Evolutionary conservation across 1,140 invertebrate species (phyloP).

Genomic region (Bombus ignitus): DNA sequence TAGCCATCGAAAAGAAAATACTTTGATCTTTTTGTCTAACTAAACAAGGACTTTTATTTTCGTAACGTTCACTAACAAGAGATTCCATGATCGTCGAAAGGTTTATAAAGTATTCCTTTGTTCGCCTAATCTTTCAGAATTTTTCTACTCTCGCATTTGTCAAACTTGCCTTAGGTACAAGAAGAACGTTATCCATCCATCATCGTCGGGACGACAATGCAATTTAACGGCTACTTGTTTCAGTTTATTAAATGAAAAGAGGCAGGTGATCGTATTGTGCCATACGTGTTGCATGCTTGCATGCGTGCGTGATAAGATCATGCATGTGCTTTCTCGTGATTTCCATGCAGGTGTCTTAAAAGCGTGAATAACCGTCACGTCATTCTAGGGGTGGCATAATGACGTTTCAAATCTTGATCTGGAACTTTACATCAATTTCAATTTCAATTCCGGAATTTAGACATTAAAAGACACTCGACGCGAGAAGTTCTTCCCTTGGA

Average conservation of each 20-base stretch:
- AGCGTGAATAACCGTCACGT: conserved; percentile 30
- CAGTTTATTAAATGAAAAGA: conserved; percentile 53
- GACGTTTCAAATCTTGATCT: background rate
- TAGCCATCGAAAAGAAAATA: too few species aligned
- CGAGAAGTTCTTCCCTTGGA: too few species aligned
- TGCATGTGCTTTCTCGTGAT: conserved; percentile 50
- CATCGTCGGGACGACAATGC: conserved; percentile 52
- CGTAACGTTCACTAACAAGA: too few species aligned
- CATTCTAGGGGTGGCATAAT: conserved; percentile 9
- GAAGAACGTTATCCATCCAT: conserved; percentile 39
- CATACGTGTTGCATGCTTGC: conserved; percentile 60
- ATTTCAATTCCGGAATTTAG: background rate
- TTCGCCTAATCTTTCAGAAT: too few species aligned
- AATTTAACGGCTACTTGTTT: conserved; percentile 50
- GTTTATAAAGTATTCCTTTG: too few species aligned
- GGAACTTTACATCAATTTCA: background rate
- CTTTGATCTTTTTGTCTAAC: too few species aligned
- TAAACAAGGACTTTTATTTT: too few species aligned
- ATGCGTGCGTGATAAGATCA: conserved; percentile 57
- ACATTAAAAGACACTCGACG: background rate
- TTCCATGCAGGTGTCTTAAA: conserved; percentile 37
- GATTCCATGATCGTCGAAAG: too few species aligned
- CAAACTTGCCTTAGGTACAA: background rate
- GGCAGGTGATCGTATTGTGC: conserved; percentile 55
- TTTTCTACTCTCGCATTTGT: too few species aligned